Conservation (phyloP, 2,888 invertebrate species). For the Meganola albula region DNA sequence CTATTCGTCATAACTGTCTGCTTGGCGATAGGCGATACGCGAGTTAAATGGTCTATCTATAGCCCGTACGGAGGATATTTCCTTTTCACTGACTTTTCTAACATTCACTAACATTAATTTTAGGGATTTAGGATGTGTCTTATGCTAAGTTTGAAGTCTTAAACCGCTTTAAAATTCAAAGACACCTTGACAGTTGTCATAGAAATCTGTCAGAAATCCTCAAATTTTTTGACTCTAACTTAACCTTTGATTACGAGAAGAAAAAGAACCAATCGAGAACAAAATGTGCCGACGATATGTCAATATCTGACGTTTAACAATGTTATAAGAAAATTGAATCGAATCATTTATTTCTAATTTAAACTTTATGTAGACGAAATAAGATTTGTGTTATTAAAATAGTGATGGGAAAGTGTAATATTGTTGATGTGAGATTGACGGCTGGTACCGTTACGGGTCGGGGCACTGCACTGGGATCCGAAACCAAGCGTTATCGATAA, state of each 20-base stretch:
- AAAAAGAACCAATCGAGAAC: constrained; percentile 36
- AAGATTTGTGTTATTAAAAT: constrained; percentile 35
- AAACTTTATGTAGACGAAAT: constrained; percentile 35
- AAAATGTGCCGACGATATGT: constrained; percentile 41
- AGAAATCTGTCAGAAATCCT: constrained; percentile 24
- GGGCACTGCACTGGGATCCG: constrained; percentile 53
- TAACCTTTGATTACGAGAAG: constrained; percentile 17
- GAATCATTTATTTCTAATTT: constrained; percentile 23
- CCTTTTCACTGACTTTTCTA: too few species aligned
- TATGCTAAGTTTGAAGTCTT: too few species aligned
- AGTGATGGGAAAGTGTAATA: constrained; percentile 40
- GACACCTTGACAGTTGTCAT: too few species aligned
- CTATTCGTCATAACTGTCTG: too few species aligned
- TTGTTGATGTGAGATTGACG: constrained; percentile 64
- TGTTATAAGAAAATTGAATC: constrained; percentile 20
- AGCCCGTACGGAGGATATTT: too few species aligned
- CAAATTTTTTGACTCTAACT: constrained; percentile 17
- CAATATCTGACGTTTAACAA: constrained; percentile 50
- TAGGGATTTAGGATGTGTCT: too few species aligned
- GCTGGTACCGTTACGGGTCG: constrained; percentile 58
- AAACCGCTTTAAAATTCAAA: too few species aligned
- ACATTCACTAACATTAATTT: too few species aligned
- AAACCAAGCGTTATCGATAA: constrained; percentile 58
- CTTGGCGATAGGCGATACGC: too few species aligned
- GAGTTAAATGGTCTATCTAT: too few species aligned